A percentile compares a stretch with the other conserved stretches of the same genome.
Evolutionary conservation across 2,888 invertebrate genomes (phyloP).

Genomic region (Zaprionus bogoriensis): DNA sequence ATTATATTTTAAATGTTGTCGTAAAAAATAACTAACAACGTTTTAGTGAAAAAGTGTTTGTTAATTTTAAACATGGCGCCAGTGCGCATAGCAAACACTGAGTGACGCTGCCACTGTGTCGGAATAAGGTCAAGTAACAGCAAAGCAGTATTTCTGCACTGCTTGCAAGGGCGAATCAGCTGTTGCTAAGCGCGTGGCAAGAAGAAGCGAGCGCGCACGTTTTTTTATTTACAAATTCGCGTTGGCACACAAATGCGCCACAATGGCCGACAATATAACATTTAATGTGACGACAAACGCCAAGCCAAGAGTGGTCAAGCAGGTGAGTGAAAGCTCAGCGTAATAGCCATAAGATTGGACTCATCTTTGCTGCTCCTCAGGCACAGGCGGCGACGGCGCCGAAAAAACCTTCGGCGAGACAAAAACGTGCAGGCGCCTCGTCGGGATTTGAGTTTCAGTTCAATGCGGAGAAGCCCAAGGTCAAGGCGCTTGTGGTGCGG

Average conservation of each 20-base stretch:
- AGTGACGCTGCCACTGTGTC: too few relatives aligned
- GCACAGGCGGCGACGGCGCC: background rate
- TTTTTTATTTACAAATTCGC: conserved; percentile 47
- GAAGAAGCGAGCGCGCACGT: conserved; percentile 62
- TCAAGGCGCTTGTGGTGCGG: conserved; percentile 80
- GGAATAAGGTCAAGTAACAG: too few relatives aligned
- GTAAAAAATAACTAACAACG: too few relatives aligned
- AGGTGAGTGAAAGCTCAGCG: conserved; percentile 37
- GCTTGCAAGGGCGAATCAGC: conserved; percentile 21
- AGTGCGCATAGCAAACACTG: too few relatives aligned
- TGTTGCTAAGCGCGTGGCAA: conserved; percentile 10
- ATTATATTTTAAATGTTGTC: too few relatives aligned
- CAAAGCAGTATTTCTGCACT: conserved; percentile 4
- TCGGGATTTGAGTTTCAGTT: conserved; percentile 51
- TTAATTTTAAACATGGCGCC: too few relatives aligned
- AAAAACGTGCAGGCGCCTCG: conserved; percentile 32
- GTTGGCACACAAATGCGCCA: conserved; percentile 6
- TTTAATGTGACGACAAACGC: conserved; percentile 61
- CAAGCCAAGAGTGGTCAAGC: conserved; percentile 30
- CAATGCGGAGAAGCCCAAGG: conserved; percentile 62
- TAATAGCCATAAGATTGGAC: too few relatives aligned
- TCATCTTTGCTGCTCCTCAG: too few relatives aligned
- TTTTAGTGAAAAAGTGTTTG: too few relatives aligned
- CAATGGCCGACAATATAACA: conserved; percentile 64
- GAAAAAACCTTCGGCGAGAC: conserved; percentile 16